Base-by-base conservation (phyloP, 2,888 invertebrate genomes). In the Aphrophora alni region DNA sequence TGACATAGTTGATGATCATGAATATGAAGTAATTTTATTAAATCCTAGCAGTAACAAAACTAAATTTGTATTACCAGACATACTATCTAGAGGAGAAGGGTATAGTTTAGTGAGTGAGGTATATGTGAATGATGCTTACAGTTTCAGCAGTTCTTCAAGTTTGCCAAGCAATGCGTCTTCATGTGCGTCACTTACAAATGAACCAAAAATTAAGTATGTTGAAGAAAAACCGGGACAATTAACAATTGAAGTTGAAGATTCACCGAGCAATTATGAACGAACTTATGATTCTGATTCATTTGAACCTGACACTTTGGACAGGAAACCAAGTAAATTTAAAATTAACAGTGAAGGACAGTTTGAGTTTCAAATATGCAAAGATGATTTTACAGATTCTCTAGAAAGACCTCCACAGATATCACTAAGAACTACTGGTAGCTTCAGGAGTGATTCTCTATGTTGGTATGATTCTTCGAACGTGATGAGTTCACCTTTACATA, bases 231-330 rank as follows among this genome's bases (percentile, higher is more conserved):
- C 95, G 0, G 95, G 95, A 8, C 95, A 94, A 85, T 89, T 96
- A 86, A 94, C 95, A 38, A 96, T 96, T 82, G 95, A 95, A 89
- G 94, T 96, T 0, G 94, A 94, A 87, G 95, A 95, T 87, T 94
- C 85, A 94, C 83, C 82, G 33, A 82, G 80, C 44, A 83, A 84
- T 75, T 83, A 83, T 28, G 81, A 82, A 75, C 92, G 94, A 80
- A 79, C 78, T 17, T 79, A 79, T 38, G 96, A 96, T 86, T 95
- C 95, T 0, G 95, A 95, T 85, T 93, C 93, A 78, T 96, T 95
- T 85, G 96, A 96, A 87, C 95, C 96, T 0, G 96, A 96, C 84
- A 96, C 96, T 0, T 89, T 96, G 80, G 96, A 96, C 86, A 90
- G 96, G 28, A 95, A 95, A 86, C 84, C 84, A n/a, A 83, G 82